Base-by-base conservation (phyloP, 2,888 invertebrate species). In the Argyresthia albistria region DNA sequence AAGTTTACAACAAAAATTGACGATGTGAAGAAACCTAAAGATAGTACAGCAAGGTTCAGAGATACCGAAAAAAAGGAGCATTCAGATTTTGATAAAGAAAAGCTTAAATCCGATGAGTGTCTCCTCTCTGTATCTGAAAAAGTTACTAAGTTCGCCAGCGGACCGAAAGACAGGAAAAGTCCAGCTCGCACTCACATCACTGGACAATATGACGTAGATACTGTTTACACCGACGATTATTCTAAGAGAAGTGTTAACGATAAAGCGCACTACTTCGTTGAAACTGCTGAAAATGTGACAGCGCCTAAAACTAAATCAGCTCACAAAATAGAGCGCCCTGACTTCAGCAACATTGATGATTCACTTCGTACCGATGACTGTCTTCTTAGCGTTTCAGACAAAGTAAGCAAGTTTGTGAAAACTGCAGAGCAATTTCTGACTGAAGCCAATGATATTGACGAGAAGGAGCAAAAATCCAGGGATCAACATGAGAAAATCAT, bases 91-190 rank as follows among this genome's bases (percentile, higher is more conserved):
- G 81, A 90, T 54, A 25, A 25, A 25, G 79, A 87, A 35, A 78
- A 79, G 56, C 66, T 89, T 43, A 80, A 79, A 67, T 76, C 87
- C 36, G 92, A 92, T 60, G 91, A 92, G 60, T 91, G 91, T 60
- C 72, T 92, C 12, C 60, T 93, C 35, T 91, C 91, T 50, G 92
- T 93, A 8, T 91, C 92, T 43, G 91, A 92, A 65, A 93, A 93
- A 70, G 92, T 93, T 0, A 88, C 87, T 37, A 92, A 91, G 61
- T 93, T 92, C 66, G 90, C 90, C n/a, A 91, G 79, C 60, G 78
- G 75, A 1, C 69, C 76, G 11, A 63, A 57, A 37, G 64, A 82
- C 56, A 75, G 71, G 36, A 73, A 60, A 52, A 83, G 76, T 52
- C 79, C 80, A n/a, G 68, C 75, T 0, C 74, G 82, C 9, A 25